phyloP scores from a whole-genome alignment of 1,140 invertebrate genomes.

The Procambarus virginalis region DNA sequence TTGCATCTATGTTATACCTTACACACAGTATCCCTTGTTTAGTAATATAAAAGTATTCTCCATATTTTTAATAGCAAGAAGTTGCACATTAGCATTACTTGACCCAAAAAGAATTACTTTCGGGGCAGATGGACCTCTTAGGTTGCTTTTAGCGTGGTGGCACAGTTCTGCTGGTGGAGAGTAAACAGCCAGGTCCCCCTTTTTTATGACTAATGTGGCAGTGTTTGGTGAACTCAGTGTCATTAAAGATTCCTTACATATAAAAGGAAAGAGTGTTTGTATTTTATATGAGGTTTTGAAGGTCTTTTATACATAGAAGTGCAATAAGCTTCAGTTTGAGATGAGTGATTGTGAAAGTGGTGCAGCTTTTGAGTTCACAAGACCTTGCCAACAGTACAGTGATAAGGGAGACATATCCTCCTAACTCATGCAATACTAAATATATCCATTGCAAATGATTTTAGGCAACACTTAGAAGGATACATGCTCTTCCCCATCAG shows the following conservation, averaged over 20 bases:
- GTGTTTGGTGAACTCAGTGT: background rate
- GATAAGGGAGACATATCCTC: background rate
- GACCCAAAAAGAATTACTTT: background rate
- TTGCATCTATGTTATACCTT: background rate
- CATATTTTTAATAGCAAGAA: background rate
- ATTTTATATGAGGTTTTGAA: slow-evolving; percentile 2
- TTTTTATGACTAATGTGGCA: background rate
- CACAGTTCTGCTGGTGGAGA: background rate
- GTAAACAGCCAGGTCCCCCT: background rate
- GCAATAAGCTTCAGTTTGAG: background rate
- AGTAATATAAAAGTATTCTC: background rate
- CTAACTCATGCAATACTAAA: background rate
- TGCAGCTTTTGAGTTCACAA: background rate
- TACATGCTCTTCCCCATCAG: background rate
- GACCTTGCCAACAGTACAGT: background rate
- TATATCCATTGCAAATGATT: background rate
- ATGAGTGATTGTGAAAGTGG: slow-evolving; percentile 4
- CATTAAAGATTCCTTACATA: background rate
- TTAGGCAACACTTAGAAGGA: background rate
- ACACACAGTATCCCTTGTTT: background rate
- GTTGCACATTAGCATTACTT: background rate
- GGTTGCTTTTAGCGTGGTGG: background rate
- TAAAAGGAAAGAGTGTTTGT: background rate
- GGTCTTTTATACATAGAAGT: background rate
- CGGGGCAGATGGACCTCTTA: slow-evolving; percentile 8